Evolutionary conservation across 92 coral and sea anemone species (phyloP).

Genomic region (Palythoa grandiflora): DNA sequence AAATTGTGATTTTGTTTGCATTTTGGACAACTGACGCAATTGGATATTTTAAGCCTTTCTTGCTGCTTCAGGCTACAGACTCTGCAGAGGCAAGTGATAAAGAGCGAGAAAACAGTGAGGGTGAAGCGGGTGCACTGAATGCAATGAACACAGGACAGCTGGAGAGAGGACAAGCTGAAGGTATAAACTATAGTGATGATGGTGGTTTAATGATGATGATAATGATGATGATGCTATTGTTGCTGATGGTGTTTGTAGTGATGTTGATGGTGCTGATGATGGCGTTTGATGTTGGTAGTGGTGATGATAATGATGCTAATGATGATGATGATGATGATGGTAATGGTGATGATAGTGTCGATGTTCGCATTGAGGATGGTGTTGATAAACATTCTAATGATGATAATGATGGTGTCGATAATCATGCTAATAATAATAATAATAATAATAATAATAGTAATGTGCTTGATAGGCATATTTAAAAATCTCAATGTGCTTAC

Average conservation of each 20-base stretch:
- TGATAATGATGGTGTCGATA: not conserved
- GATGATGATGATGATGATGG: not conserved
- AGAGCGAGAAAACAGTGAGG: conserved; percentile 62
- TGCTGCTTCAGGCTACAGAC: conserved; percentile 49
- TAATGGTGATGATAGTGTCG: not conserved
- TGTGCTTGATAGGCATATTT: no score
- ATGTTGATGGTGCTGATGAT: not conserved
- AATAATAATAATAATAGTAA: not conserved
- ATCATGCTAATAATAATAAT: not conserved
- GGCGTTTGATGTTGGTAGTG: not conserved
- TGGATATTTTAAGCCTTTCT: no score
- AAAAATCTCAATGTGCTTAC: not conserved
- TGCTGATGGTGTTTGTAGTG: no score
- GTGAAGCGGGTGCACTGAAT: conserved; percentile 67
- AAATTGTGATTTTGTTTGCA: no score
- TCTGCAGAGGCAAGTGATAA: conserved; percentile 57
- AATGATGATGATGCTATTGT: not conserved
- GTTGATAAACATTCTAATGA: no score
- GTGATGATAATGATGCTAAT: not conserved
- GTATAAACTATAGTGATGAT: not conserved
- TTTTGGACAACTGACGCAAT: no score
- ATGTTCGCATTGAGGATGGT: not conserved
- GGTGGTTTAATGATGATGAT: not conserved
- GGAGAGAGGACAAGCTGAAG: conserved; percentile 57
- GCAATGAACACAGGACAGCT: conserved; percentile 26